These are phyloP conservation scores for Channallabes apus DNA, from an alignment of 2,797 vertebrate genomes.

Conservation along the genomic window DNA sequence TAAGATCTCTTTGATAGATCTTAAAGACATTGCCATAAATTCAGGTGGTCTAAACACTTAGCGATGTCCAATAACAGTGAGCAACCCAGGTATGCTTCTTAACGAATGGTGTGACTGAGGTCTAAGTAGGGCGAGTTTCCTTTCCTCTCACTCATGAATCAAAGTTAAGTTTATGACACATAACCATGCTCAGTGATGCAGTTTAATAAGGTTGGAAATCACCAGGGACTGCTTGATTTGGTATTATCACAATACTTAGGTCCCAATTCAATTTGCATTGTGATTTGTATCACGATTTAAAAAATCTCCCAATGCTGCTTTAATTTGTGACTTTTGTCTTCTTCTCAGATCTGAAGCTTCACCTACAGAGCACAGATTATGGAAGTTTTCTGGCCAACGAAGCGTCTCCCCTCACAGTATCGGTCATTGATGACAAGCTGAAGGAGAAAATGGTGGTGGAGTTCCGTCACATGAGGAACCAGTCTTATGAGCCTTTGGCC, in stretches of 20 bases:
- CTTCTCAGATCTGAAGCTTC: constrained; percentile 90
- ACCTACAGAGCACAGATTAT: constrained; percentile 98
- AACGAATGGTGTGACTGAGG: background rate
- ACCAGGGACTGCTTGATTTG: no score
- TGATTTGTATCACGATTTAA: no score
- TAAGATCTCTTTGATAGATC: background rate
- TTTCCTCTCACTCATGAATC: background rate
- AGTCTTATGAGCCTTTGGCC: constrained; percentile 94
- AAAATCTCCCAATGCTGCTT: background rate
- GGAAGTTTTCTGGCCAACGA: constrained; percentile 97
- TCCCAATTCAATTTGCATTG: no score
- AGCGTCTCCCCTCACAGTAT: constrained; percentile 93
- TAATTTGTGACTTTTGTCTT: background rate
- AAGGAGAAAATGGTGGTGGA: constrained; percentile 99
- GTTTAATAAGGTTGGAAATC: background rate
- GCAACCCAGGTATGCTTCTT: background rate
- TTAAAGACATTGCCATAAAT: no score
- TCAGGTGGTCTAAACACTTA: no score
- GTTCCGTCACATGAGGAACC: constrained; percentile 99
- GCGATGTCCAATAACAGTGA: background rate
- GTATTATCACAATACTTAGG: no score
- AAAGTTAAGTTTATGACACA: background rate
- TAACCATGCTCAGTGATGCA: background rate
- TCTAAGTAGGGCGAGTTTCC: background rate
- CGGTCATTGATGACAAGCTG: constrained; percentile 96